These are phyloP conservation scores for Romanomermis culicivorax DNA, from an alignment of 2,888 invertebrate species.

Conservation along the genomic window DNA sequence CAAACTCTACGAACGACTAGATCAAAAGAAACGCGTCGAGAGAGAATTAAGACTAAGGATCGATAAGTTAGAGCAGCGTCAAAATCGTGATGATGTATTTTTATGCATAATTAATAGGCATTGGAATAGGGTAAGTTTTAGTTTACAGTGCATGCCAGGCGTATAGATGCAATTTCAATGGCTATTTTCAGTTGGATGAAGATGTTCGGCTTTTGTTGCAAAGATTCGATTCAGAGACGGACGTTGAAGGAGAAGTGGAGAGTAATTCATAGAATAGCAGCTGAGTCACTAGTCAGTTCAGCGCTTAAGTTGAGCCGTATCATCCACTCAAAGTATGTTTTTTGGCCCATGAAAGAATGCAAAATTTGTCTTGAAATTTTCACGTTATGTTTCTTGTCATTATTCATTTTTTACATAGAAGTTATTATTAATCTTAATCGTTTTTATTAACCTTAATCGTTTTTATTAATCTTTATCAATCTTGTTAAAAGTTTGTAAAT, in stretches of 20 bases:
- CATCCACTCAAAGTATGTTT: too few relatives aligned
- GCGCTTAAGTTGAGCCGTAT: too few relatives aligned
- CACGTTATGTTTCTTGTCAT: too few relatives aligned
- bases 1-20: constrained; percentile 59
- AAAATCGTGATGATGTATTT: constrained; percentile 90
- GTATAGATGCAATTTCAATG: not conserved
- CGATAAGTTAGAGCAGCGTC: constrained; percentile 75
- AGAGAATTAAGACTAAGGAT: constrained; percentile 67
- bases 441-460: too few relatives aligned
- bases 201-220: constrained; percentile 79
- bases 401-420: too few relatives aligned
- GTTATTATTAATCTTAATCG: too few relatives aligned
- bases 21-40: constrained; percentile 69
- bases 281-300: not conserved
- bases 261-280: constrained; percentile 17
- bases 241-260: constrained; percentile 81
- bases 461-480: too few relatives aligned
- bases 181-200: constrained; percentile 49
- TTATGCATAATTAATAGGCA: constrained; percentile 83
- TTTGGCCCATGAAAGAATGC: too few relatives aligned
- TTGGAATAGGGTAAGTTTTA: constrained; percentile 50
- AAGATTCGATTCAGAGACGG: constrained; percentile 87
- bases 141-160: not conserved
- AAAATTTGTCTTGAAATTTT: too few relatives aligned
- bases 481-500: too few relatives aligned